Base-by-base conservation (phyloP, 2,888 invertebrate species). In the Orthosia cruda region DNA sequence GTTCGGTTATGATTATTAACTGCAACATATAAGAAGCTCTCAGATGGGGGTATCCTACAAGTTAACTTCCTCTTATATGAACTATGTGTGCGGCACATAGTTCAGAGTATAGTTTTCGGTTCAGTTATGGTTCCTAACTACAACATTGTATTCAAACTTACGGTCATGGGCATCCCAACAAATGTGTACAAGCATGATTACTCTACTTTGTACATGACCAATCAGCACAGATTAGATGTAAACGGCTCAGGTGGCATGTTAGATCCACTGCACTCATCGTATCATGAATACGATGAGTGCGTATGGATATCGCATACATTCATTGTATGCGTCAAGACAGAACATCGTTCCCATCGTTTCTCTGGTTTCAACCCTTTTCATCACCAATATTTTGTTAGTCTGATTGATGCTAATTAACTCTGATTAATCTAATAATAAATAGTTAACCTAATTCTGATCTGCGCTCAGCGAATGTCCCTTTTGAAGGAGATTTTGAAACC, bases 401-500 rank as follows among this genome's bases (percentile, higher is more conserved):
- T 49, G 54, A n/a, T 23, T 71, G 16, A 47, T 13, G 20, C 13
- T 32, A 20, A 54, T 20, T n/a, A 20, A 26, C 40, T 73, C 65
- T 52, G 49, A 23, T 65, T 74, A 79, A 64, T 68, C 59, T 69
- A 75, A 0, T 45, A 69, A 69, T 26, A 80, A 79, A 52, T 69
- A 69, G 50, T 61, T 64, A 59, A 59, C 68, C 68, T 69, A 64
- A 32, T n/a, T 54, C 54, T 63, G 58, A 61, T 57, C 75, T 78
- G 32, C 12, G 18, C 45, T 79, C 80, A 75, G 32, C 47, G 59
- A 54, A 61, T 79, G 64, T 74, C 63, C 26, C 69, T 75, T 79
- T 80, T 65, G n/a, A 79, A 55, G 49, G 71, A 76, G 54, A 78
- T 80, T 81, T 77, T 79, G 50, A 71, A 57, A 40, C 71, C 66